Evolutionary conservation across 2,113 vertebrate genomes (phyloP).

Genomic region (Ciconia maguari): DNA sequence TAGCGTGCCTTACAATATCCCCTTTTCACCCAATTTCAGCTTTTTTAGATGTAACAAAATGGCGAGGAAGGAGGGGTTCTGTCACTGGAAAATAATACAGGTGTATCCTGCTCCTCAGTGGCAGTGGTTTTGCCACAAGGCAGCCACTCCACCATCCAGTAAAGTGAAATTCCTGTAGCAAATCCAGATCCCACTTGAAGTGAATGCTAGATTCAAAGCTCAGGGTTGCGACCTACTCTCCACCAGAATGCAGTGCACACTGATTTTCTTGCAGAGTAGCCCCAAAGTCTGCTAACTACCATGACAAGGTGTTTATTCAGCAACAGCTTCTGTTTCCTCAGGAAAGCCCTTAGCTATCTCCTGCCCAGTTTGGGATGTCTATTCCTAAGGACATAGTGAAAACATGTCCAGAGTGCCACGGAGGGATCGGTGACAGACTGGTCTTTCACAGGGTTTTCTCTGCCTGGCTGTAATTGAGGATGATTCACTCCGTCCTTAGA

Average conservation of each 20-base stretch:
- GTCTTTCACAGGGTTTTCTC: background rate
- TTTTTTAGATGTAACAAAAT: background rate
- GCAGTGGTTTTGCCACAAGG: background rate
- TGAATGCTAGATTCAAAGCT: background rate
- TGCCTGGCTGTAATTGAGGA: background rate
- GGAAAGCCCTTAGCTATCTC: background rate
- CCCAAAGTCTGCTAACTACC: background rate
- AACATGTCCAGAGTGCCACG: background rate
- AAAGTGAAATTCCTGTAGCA: background rate
- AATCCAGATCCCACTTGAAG: background rate
- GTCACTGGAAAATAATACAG: background rate
- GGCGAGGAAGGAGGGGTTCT: background rate
- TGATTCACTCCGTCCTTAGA: background rate
- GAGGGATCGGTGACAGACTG: background rate
- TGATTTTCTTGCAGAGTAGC: background rate
- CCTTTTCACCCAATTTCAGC: background rate
- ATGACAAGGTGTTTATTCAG: background rate
- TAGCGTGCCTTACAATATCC: background rate
- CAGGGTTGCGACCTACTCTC: background rate
- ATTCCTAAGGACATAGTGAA: background rate
- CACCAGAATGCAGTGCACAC: background rate
- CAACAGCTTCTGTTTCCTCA: background rate
- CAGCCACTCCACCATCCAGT: background rate
- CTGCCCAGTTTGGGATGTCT: background rate
- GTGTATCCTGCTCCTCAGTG: background rate